Evolutionary conservation across 2,113 vertebrate genomes (phyloP), one percentile per base, ranked within the genome.

Genomic region (Podilymbus podiceps): DNA sequence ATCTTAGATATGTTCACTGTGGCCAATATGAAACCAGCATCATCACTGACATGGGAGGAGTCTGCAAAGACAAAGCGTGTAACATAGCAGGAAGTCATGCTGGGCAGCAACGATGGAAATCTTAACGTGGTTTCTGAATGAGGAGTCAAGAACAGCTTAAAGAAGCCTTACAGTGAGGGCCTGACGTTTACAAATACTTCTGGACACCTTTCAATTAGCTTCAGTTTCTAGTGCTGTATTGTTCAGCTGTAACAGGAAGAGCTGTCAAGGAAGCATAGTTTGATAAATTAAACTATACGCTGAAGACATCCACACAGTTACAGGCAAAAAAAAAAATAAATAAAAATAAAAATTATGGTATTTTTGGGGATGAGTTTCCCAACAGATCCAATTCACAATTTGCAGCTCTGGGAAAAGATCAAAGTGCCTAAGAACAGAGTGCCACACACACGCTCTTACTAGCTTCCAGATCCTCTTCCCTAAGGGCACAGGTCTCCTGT

Each of bases 401-500:
- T 73, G 38, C 49, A 50, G 53, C 19, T 63, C 59, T 69, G 23
- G 83, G 44, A 44, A 58, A 63, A 72, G 53, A 77, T 0, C 63
- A 63, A 62, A 73, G 49, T 50, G 83, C 49, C 49, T 28, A 50
- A 77, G 74, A 59, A 20, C 18, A 72, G 28, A 84, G 35, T 21
- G 68, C 22, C 33, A 52, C 35, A 66, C 35, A 12, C 31, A 17
- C 11, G 28, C 53, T 90, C 38, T 13, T 28, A 76, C 53, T 46
- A 53, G 72, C 49, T 74, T 90, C 92, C 78, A 93, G 87, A 77
- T 77, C 87, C 83, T 90, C 83, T 49, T 73, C 63, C n/a, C n/a
- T 12, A 87, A 56, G 66, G 49, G 15, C 35, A 91, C 23, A 18
- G 18, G 38, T 53, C 53, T 90, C 86, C 73, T 53, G 67, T 17